Percentiles rank a stretch among this genome's conserved stretches.
Conservation (phyloP, 2,888 invertebrate genomes). For the Sminthurinus aureus region DNA sequence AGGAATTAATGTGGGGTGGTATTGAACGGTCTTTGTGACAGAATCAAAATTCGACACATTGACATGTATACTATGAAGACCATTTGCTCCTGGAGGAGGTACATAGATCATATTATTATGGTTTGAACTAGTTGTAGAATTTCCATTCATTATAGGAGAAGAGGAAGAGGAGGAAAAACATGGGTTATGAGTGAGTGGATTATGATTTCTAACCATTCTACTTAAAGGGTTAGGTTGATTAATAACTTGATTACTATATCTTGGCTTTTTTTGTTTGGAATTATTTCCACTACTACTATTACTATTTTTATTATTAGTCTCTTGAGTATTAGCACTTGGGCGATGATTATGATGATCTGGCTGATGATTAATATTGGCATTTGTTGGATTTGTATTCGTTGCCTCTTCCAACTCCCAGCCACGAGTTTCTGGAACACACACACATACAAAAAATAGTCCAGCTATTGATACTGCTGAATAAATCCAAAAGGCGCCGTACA, state of each 20-base stretch:
- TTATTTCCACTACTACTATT: background rate
- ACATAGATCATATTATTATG: background rate
- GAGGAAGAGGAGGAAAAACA: no score
- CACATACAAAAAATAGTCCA: slow-evolving; percentile 84
- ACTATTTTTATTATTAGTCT: background rate
- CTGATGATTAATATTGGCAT: no score
- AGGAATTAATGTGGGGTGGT: background rate
- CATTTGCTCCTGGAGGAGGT: background rate
- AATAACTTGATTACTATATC: background rate
- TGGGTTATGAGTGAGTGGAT: slow-evolving; percentile 10
- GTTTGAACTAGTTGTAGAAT: background rate
- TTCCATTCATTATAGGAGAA: background rate
- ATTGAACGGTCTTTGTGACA: slow-evolving; percentile 1
- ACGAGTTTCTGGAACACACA: slow-evolving; percentile 89
- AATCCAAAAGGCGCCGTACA: slow-evolving; percentile 87
- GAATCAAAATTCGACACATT: background rate
- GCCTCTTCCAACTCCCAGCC: slow-evolving; percentile 84
- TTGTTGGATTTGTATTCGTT: slow-evolving; percentile 9
- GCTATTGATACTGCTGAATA: slow-evolving; percentile 83
- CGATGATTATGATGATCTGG: slow-evolving; percentile 6
- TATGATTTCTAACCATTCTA: slow-evolving; percentile 21
- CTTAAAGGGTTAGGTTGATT: slow-evolving; percentile 22
- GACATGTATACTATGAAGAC: slow-evolving; percentile 5
- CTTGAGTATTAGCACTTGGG: background rate
- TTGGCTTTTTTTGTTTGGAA: background rate